Conservation (phyloP, 2,888 invertebrate species). For the Listrodromus nycthemerus region DNA sequence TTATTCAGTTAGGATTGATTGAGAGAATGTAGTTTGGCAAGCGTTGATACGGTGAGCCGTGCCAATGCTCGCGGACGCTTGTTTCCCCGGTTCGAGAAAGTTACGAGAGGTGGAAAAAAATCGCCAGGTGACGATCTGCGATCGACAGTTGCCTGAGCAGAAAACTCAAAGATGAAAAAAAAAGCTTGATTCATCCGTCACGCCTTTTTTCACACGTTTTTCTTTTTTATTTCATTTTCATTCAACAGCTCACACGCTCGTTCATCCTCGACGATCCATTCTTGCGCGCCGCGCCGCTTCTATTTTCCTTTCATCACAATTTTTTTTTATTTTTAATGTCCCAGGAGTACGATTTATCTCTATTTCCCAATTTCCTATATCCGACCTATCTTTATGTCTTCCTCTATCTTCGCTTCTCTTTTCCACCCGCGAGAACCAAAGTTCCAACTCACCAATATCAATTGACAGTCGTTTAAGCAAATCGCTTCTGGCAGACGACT, state of each 20-base stretch:
- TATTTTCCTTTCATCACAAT: not conserved
- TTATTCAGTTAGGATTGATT: not conserved
- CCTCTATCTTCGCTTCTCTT: slow-evolving; percentile 21
- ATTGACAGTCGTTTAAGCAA: slow-evolving; percentile 76
- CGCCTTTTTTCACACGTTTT: slow-evolving; percentile 34
- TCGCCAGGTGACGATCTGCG: slow-evolving; percentile 29
- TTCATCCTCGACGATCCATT: slow-evolving; percentile 16
- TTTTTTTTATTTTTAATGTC: slow-evolving; percentile 23
- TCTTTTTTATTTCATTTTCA: slow-evolving; percentile 33
- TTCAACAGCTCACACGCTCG: slow-evolving; percentile 29
- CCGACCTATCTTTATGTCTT: slow-evolving; percentile 27
- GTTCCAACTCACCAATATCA: slow-evolving; percentile 66
- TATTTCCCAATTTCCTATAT: slow-evolving; percentile 29
- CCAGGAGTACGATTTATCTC: slow-evolving; percentile 13
- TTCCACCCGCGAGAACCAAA: slow-evolving; percentile 30
- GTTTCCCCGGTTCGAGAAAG: slow-evolving; percentile 16
- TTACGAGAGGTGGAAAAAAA: slow-evolving; percentile 3
- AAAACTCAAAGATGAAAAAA: slow-evolving; percentile 38
- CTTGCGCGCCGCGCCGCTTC: not conserved
- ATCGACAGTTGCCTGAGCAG: slow-evolving; percentile 32
- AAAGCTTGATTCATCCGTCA: slow-evolving; percentile 60
- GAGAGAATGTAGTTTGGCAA: not conserved
- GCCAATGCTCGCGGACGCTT: slow-evolving; percentile 17
- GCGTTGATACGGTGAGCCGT: not conserved
- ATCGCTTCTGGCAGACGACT: slow-evolving; percentile 75